phyloP scores from a whole-genome alignment of 2,113 vertebrate species.

The Nipponia nippon region DNA sequence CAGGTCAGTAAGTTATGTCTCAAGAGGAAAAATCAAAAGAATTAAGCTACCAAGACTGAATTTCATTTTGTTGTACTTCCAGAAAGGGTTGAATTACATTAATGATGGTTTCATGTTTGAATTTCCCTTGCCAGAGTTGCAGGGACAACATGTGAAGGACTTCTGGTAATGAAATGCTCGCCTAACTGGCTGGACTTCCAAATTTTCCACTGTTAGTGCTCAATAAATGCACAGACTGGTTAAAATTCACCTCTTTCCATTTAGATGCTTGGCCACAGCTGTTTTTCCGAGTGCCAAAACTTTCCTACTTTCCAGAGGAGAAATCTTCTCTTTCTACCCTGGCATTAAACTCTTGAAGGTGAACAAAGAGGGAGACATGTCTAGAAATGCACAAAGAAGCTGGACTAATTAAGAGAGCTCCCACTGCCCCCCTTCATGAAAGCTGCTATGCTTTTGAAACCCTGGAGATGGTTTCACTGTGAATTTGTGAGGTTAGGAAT shows the following conservation, averaged over 20 bases:
- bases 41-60: neutral
- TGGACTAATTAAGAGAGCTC: constrained; percentile 48
- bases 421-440: constrained; percentile 55
- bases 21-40: neutral
- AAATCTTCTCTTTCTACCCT: neutral
- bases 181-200: neutral
- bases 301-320: neutral
- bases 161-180: neutral
- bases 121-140: neutral
- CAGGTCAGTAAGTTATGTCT: neutral
- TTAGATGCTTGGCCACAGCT: neutral
- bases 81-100: neutral
- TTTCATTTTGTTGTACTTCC: constrained; percentile 11
- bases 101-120: neutral
- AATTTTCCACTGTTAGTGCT: neutral
- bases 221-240: neutral
- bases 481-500: constrained; percentile 70
- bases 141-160: neutral
- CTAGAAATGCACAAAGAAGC: constrained; percentile 32
- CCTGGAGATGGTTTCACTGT: constrained; percentile 63
- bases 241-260: neutral
- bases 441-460: constrained; percentile 63
- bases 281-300: neutral
- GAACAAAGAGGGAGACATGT: constrained; percentile 30
- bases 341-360: constrained; percentile 17